Base-by-base conservation (phyloP, 1,140 invertebrate genomes). In the Cepaea nemoralis region DNA sequence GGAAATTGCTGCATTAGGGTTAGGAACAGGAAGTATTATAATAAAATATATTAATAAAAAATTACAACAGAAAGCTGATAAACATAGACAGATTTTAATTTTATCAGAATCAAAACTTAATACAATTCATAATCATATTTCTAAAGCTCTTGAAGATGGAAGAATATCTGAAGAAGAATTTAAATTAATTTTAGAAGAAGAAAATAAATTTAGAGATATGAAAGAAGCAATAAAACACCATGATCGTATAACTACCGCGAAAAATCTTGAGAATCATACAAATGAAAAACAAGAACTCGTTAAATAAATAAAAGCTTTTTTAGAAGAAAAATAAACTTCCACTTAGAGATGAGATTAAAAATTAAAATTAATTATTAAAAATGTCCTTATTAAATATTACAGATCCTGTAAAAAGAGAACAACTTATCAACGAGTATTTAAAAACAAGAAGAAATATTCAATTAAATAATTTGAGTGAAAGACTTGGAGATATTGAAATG, bases 361-460 rank as follows among this genome's bases (percentile, higher is more conserved):
- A 12, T 37, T 39, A 39, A 71, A 40, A 39, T 22, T 39, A 12
- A 1, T 40, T 6, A 71, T 71, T 40, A 71, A 71, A 22, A 40
- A 71, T 24, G 22, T 39, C 40, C 31, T 71, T 71, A 6, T 16
- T 40, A 37, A 27, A 39, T 8, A 24, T 27, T 2, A n/a, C 24
- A 45, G 37, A 39, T 45, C 40, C 69, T 39, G 12, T 39, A 39
- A 71, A 40, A n/a, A 71, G 40, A 40, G 22, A 33, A 27, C 35
- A 71, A 24, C 2, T 39, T 24, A 37, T 71, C 8, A 40, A 40
- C 3, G 37, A 45, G 40, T 71, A 1, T 71, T 40, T 39, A 45
- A 39, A 55, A 45, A 71, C 37, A 40, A 45, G 40, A 45, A 71
- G 69, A 71, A 45, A 71, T 45, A 63, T 63, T 63, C 59, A 63